Percentiles rank a stretch among this genome's conserved stretches.
phyloP scores from a whole-genome alignment of 2,113 vertebrate species.

The Podarcis cretensis region DNA sequence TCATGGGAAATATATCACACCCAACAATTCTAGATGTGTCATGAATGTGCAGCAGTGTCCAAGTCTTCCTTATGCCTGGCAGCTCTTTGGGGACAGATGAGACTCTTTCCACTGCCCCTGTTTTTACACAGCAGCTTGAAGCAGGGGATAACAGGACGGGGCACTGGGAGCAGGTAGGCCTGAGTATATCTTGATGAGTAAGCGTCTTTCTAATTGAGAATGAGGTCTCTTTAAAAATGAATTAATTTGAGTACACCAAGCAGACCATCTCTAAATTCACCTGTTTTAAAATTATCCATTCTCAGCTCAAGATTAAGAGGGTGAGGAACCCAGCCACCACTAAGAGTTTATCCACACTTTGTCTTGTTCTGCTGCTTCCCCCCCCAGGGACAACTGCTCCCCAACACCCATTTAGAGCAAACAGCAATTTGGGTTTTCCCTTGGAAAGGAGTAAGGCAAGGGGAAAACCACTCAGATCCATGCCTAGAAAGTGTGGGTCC shows the following conservation, averaged over 20 bases:
- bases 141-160: not conserved
- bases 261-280: not conserved
- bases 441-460: too few species aligned
- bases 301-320: not conserved
- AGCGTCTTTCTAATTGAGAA: not conserved
- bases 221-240: not conserved
- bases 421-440: too few species aligned
- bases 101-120: not conserved
- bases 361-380: too few species aligned
- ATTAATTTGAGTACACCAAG: not conserved
- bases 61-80: not conserved
- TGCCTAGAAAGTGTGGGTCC: too few species aligned
- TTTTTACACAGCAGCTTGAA: not conserved
- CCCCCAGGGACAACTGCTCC: too few species aligned
- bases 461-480: too few species aligned
- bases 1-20: not conserved
- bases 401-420: too few species aligned
- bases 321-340: too few species aligned
- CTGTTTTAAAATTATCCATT: not conserved
- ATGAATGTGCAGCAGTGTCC: not conserved
- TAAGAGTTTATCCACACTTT: not conserved
- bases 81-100: not conserved
- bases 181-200: not conserved
- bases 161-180: not conserved
- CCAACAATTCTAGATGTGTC: not conserved